These are phyloP conservation scores for Pipa parva DNA, from an alignment of 2,113 vertebrate species.

Conservation along the genomic window DNA sequence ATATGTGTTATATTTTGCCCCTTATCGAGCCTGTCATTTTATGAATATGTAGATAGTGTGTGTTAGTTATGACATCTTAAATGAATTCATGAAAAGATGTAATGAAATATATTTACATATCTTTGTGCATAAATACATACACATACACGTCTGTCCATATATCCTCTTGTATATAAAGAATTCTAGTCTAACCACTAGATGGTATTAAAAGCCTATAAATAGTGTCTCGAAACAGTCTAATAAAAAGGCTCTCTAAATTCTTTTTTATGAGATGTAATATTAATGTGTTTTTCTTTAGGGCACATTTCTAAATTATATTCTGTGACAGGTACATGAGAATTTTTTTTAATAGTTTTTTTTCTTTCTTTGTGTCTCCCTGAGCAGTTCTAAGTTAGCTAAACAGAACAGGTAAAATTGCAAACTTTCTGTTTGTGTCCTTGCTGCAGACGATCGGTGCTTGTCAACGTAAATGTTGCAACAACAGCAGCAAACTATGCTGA, in stretches of 20 bases:
- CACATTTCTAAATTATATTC: slow-evolving; percentile 40
- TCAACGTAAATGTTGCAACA: too few relatives aligned
- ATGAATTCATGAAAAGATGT: too few relatives aligned
- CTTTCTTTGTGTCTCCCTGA: slow-evolving; percentile 38
- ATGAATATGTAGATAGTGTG: too few relatives aligned
- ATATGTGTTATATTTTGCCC: too few relatives aligned
- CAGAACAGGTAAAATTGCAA: slow-evolving; percentile 17
- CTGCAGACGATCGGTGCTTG: background rate
- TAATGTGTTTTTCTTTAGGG: slow-evolving; percentile 39
- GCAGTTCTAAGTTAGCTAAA: slow-evolving; percentile 23
- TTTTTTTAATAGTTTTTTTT: slow-evolving; percentile 36
- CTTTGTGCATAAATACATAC: too few relatives aligned
- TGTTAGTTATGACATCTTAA: too few relatives aligned
- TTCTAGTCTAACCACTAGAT: slow-evolving; percentile 52
- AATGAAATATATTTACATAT: too few relatives aligned
- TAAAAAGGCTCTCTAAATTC: slow-evolving; percentile 34
- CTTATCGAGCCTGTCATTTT: too few relatives aligned
- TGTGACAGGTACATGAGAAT: slow-evolving; percentile 25
- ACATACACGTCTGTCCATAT: too few relatives aligned
- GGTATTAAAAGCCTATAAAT: slow-evolving; percentile 53
- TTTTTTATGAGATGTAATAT: slow-evolving; percentile 30
- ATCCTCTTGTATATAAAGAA: background rate
- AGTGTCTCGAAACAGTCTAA: background rate
- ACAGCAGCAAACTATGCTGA: too few relatives aligned
- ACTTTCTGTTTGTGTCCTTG: slow-evolving; percentile 29